phyloP scores from a whole-genome alignment of 2,888 invertebrate species.

The Agriopis marginaria region DNA sequence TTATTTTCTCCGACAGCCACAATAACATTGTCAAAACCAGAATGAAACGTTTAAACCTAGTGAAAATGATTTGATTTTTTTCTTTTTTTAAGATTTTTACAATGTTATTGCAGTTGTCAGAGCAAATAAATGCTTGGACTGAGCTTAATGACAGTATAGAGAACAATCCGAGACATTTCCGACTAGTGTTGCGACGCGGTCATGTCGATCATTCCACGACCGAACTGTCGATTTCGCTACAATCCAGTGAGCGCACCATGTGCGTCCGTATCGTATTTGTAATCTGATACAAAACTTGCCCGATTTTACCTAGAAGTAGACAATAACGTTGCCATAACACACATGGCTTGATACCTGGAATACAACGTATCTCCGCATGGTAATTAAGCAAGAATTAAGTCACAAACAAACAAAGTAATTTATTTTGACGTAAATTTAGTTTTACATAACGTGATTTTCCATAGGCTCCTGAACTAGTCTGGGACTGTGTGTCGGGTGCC shows the following conservation, averaged over 20 bases:
- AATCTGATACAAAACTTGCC: conserved; percentile 69
- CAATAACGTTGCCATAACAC: conserved; percentile 41
- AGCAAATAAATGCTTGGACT: too few relatives aligned
- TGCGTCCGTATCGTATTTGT: conserved; percentile 69
- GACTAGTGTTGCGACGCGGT: conserved; percentile 54
- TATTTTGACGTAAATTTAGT: too few relatives aligned
- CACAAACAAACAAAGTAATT: too few relatives aligned
- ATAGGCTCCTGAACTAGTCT: too few relatives aligned
- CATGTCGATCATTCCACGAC: conserved; percentile 68
- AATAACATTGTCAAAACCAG: too few relatives aligned
- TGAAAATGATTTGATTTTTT: too few relatives aligned
- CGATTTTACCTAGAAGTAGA: conserved; percentile 59
- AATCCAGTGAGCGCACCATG: conserved; percentile 73
- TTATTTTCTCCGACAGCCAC: too few relatives aligned
- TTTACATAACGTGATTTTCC: too few relatives aligned
- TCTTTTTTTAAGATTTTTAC: too few relatives aligned
- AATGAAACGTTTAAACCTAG: too few relatives aligned
- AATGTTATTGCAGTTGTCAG: too few relatives aligned
- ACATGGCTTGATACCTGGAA: conserved; percentile 22
- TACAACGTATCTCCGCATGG: neutral
- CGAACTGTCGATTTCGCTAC: conserved; percentile 72
- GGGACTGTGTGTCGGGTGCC: too few relatives aligned
- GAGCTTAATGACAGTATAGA: neutral
- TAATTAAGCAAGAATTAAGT: neutral
- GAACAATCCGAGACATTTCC: conserved; percentile 1